Conservation (phyloP, 53 echinoderm and acorn worm genomes). For the Apostichopus leukothele region DNA sequence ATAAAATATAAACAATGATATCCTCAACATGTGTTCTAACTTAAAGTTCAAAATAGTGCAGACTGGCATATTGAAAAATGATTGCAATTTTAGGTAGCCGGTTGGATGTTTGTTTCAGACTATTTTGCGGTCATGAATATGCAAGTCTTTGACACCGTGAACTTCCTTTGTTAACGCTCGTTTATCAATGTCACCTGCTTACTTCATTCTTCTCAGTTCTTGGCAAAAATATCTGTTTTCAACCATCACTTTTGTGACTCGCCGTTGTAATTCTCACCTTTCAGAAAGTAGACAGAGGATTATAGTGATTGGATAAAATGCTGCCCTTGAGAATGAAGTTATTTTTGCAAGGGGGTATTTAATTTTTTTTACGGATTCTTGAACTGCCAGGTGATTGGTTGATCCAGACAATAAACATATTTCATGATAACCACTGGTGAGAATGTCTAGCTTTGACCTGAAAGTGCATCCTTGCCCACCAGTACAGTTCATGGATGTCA, state of each 20-base stretch:
- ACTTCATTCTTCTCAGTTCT: background rate
- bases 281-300: slow-evolving; percentile 11
- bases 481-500: slow-evolving; percentile 12
- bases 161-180: background rate
- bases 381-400: slow-evolving; percentile 36
- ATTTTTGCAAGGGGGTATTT: slow-evolving; percentile 43
- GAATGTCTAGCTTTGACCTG: slow-evolving; percentile 30
- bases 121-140: background rate
- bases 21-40: background rate
- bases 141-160: background rate
- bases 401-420: slow-evolving; percentile 35
- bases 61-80: background rate
- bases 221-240: slow-evolving; percentile 12
- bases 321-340: slow-evolving; percentile 41
- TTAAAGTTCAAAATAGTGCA: background rate
- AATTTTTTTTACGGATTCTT: slow-evolving; percentile 22
- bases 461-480: slow-evolving; percentile 4
- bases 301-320: slow-evolving; percentile 24
- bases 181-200: background rate
- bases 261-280: slow-evolving; percentile 12
- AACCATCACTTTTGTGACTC: slow-evolving; percentile 18
- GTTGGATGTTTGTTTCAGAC: background rate
- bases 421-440: slow-evolving; percentile 45
- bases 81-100: background rate
- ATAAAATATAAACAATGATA: no score